Evolutionary conservation across 2,113 vertebrate genomes (phyloP).

Genomic region (Irena cyanogastra): DNA sequence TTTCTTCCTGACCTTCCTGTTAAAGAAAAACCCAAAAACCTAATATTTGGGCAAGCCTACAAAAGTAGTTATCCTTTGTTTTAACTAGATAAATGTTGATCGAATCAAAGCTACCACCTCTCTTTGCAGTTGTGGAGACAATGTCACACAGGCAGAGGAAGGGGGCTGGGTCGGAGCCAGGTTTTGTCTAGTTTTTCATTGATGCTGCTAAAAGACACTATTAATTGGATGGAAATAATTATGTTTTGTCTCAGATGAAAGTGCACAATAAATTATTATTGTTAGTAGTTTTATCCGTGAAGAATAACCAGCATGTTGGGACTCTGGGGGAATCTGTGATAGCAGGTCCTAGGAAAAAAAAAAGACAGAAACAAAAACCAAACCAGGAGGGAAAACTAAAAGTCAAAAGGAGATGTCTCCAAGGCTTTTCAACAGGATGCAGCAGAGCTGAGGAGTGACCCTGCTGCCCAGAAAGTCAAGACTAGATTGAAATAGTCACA

Average conservation of each 20-base stretch:
- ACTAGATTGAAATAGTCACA: not conserved
- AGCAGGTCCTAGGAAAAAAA: not conserved
- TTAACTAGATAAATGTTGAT: not conserved
- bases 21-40: not conserved
- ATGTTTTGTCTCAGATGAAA: not conserved
- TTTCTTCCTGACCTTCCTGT: not conserved
- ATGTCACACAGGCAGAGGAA: not conserved
- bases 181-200: not conserved
- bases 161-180: not conserved
- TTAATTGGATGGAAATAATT: constrained; percentile 12
- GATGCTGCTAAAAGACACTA: not conserved
- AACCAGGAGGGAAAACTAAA: not conserved
- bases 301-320: not conserved
- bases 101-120: not conserved
- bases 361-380: not conserved
- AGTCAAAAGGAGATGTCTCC: not conserved
- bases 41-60: not conserved
- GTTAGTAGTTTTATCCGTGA: not conserved
- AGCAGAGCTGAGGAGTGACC: not conserved
- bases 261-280: not conserved
- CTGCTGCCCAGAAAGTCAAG: not conserved
- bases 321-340: not conserved
- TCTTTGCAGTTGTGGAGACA: not conserved
- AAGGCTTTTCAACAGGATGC: not conserved
- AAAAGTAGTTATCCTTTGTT: not conserved